Percentiles rank a stretch among this genome's conserved stretches.
Conservation (phyloP, 2,888 invertebrate genomes). For the Coecobrya sp. region DNA sequence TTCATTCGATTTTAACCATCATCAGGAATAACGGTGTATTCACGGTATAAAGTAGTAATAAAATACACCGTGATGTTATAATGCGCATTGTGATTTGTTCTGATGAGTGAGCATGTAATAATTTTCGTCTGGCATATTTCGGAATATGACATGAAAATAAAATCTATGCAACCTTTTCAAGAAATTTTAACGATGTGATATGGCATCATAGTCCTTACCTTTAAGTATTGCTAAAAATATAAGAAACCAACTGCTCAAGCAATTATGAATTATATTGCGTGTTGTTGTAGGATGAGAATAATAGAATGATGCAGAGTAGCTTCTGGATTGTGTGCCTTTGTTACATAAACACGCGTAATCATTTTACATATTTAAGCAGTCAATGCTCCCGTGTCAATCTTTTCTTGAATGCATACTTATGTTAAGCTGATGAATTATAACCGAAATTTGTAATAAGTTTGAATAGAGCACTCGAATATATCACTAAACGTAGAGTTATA, state of each 20-base stretch:
- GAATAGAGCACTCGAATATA: too few relatives aligned
- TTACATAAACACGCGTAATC: background rate
- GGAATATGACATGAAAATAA: background rate
- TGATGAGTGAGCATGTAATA: constrained; percentile 13
- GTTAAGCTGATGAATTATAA: too few relatives aligned
- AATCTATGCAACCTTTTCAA: background rate
- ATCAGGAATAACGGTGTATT: background rate
- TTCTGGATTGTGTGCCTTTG: background rate
- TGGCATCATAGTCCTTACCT: background rate
- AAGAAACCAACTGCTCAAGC: too few relatives aligned
- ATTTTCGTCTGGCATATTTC: constrained; percentile 2
- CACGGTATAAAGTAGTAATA: background rate
- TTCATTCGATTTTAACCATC: background rate
- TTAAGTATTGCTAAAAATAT: too few relatives aligned
- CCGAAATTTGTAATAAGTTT: too few relatives aligned
- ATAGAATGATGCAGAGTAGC: background rate
- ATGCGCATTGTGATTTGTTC: background rate
- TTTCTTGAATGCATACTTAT: background rate
- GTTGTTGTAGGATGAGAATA: background rate
- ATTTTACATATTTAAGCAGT: constrained; percentile 38
- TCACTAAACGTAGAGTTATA: too few relatives aligned
- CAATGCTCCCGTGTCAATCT: constrained; percentile 45
- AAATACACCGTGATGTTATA: background rate
- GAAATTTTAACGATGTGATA: constrained; percentile 7
- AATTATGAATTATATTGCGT: too few relatives aligned